Evolutionary conservation across 2,113 vertebrate species (phyloP).

Genomic region (Stigmatopora argus): DNA sequence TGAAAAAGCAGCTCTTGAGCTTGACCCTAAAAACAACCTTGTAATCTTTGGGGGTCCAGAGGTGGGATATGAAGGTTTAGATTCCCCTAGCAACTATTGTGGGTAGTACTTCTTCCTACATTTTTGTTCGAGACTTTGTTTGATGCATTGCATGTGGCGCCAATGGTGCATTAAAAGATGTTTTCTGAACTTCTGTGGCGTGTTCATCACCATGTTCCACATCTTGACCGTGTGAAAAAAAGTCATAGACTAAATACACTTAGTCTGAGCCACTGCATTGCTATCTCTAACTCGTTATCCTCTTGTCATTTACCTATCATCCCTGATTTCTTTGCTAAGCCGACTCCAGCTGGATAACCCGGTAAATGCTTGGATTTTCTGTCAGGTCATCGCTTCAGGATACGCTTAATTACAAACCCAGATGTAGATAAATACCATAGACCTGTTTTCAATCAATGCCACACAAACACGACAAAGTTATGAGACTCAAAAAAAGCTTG

Average conservation of each 20-base stretch:
- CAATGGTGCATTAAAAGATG: background rate
- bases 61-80: slow-evolving; percentile 21
- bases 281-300: slow-evolving; percentile 52
- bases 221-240: background rate
- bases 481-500: slow-evolving; percentile 5
- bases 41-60: slow-evolving; percentile 7
- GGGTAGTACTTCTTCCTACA: background rate
- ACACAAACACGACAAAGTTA: slow-evolving; percentile 37
- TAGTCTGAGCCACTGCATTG: slow-evolving; percentile 9
- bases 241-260: slow-evolving; percentile 12
- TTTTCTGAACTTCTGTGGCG: background rate
- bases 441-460: slow-evolving; percentile 35
- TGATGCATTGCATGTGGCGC: background rate
- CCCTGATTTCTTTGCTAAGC: slow-evolving; percentile 55
- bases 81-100: background rate
- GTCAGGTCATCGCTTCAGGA: slow-evolving; percentile 45
- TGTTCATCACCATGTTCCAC: background rate
- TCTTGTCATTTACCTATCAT: slow-evolving; percentile 60
- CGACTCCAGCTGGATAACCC: slow-evolving; percentile 49
- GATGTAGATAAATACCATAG: slow-evolving; percentile 28
- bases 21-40: slow-evolving; percentile 9
- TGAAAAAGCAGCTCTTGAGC: slow-evolving; percentile 11
- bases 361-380: slow-evolving; percentile 41
- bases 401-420: slow-evolving; percentile 54
- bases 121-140: background rate